A percentile compares a stretch with the other conserved stretches of the same genome.
These are phyloP conservation scores for Meloidogyne chitwoodi DNA, from an alignment of 1,140 invertebrate species.

Conservation along the genomic window DNA sequence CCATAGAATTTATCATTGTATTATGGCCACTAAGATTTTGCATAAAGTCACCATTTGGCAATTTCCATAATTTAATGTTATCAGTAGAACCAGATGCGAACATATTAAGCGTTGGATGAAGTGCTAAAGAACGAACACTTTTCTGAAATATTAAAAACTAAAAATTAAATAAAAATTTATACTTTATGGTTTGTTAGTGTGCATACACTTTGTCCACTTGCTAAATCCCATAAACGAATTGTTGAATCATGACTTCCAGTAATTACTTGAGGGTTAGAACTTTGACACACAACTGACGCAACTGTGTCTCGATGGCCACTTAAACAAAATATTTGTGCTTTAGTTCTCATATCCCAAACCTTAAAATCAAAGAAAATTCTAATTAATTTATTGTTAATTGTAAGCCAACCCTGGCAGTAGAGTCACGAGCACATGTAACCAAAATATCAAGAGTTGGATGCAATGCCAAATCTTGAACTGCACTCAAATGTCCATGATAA, in stretches of 20 bases:
- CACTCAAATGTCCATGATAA: slow-evolving; percentile 97
- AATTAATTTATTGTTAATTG: slow-evolving; percentile 2
- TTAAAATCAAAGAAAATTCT: slow-evolving; percentile 37
- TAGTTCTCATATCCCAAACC: slow-evolving; percentile 94
- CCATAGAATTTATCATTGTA: slow-evolving; percentile 92
- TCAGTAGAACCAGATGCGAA: slow-evolving; percentile 96
- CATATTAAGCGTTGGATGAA: slow-evolving; percentile 89
- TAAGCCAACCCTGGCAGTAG: slow-evolving; percentile 75
- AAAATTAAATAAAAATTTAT: not conserved
- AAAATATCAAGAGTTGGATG: slow-evolving; percentile 94
- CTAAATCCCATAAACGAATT: slow-evolving; percentile 90
- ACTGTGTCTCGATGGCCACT: slow-evolving; percentile 96
- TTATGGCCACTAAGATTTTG: slow-evolving; percentile 96
- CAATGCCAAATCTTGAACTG: slow-evolving; percentile 84
- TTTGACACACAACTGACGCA: slow-evolving; percentile 84
- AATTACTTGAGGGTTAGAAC: slow-evolving; percentile 78
- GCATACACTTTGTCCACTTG: slow-evolving; percentile 84
- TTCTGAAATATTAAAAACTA: slow-evolving; percentile 65
- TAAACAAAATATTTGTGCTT: slow-evolving; percentile 93
- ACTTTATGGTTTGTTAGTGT: slow-evolving; percentile 95
- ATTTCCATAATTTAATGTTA: slow-evolving; percentile 99
- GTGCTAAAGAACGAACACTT: slow-evolving; percentile 81
- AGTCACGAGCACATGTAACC: slow-evolving; percentile 86
- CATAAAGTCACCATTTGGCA: slow-evolving; percentile 93
- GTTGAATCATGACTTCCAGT: slow-evolving; percentile 72